These are phyloP conservation scores for Narcine bancroftii DNA, from an alignment of 2,113 vertebrate species.

Conservation along the genomic window DNA sequence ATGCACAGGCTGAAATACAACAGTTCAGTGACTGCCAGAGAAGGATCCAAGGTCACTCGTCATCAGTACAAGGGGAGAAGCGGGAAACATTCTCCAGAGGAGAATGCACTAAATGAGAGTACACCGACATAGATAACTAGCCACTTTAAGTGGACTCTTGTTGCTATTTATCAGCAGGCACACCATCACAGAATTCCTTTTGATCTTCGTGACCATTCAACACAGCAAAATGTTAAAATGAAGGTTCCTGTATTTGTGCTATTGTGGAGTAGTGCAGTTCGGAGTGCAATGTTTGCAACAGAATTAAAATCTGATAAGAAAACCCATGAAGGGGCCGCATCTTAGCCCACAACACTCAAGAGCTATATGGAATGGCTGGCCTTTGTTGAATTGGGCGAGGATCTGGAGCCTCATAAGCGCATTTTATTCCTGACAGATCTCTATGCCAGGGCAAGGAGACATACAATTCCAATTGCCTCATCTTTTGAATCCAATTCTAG, in stretches of 20 bases:
- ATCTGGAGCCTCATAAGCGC: background rate
- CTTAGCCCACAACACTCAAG: background rate
- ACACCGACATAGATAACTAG: too few relatives aligned
- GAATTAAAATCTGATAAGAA: background rate
- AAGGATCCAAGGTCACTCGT: background rate
- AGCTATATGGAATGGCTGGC: background rate
- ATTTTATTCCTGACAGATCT: background rate
- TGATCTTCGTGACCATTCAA: background rate
- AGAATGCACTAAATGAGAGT: background rate
- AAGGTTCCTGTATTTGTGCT: background rate
- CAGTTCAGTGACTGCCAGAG: background rate
- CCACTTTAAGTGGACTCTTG: background rate
- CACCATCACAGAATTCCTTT: background rate
- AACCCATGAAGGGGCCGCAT: background rate
- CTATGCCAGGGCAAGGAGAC: too few relatives aligned
- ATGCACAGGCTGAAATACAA: background rate
- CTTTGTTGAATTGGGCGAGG: background rate
- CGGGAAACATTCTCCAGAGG: background rate
- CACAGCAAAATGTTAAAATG: background rate
- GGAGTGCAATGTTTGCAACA: background rate
- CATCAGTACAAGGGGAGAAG: background rate
- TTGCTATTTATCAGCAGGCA: background rate
- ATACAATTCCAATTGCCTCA: background rate
- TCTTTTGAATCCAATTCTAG: background rate
- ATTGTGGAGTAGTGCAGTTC: background rate